Percentiles rank a stretch among this genome's conserved stretches.
These are phyloP conservation scores for Diploscapter pachys DNA, from an alignment of 1,140 invertebrate species.

Conservation along the genomic window DNA sequence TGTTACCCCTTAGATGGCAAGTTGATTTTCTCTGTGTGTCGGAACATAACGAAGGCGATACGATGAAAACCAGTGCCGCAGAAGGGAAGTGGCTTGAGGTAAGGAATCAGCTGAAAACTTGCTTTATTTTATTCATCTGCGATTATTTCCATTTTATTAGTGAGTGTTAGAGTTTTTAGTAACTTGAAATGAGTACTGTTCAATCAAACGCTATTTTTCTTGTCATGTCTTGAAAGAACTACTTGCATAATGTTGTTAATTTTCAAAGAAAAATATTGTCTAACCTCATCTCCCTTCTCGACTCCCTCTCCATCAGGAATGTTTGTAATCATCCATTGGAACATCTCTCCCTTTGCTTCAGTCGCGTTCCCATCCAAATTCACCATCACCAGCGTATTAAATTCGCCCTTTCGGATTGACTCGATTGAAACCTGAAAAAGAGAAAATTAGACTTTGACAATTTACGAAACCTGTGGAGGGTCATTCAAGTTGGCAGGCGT, in stretches of 20 bases:
- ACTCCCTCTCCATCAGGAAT: constrained; percentile 76
- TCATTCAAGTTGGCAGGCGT: not conserved
- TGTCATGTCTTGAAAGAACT: too few species aligned
- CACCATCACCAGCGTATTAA: constrained; percentile 51
- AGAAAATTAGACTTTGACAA: constrained; percentile 10
- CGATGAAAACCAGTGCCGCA: constrained; percentile 87
- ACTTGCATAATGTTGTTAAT: too few species aligned
- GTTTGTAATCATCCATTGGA: constrained; percentile 67
- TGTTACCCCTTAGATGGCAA: constrained; percentile 33
- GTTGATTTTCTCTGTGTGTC: constrained; percentile 71
- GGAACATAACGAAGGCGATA: constrained; percentile 86
- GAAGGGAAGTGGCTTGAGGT: constrained; percentile 84
- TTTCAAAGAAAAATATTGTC: constrained; percentile 63
- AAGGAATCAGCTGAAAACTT: constrained; percentile 59
- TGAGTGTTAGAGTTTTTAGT: not conserved
- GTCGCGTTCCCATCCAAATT: constrained; percentile 52
- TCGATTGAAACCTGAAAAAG: constrained; percentile 38
- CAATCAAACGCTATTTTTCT: too few species aligned
- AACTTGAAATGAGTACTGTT: not conserved
- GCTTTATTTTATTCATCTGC: not conserved
- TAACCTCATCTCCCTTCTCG: constrained; percentile 74
- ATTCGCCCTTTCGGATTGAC: constrained; percentile 32
- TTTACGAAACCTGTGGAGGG: constrained; percentile 25
- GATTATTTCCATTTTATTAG: not conserved
- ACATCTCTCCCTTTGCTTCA: constrained; percentile 34